Base-by-base conservation (phyloP, 2,113 vertebrate species). In the Martes martes region DNA sequence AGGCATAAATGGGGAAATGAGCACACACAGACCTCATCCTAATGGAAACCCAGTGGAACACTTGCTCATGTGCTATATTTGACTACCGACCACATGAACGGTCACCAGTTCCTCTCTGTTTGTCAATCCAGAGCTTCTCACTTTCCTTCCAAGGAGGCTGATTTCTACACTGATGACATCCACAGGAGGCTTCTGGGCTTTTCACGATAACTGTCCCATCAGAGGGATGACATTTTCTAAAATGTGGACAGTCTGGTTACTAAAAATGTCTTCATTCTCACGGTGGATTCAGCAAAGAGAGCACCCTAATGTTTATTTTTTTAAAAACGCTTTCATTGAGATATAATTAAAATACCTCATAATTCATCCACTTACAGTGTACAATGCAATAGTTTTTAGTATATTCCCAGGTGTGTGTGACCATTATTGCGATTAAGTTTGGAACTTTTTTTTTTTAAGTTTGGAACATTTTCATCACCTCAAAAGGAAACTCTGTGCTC, bases 1-100 rank as follows among this genome's bases (percentile, higher is more conserved):
- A 33, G 28, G 99, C 99, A 0, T 99, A 99, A 98, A 99, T 99
- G 50, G 99, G 99, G 98, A 99, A 99, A 98, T 99, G 99, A 98
- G 99, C 99, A 0, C 99, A 99, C 94, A 99, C 99, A 0, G 99
- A 99, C 18, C 99, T 98, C 99, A 99, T 99, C 98, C 99, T 99
- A 99, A 71, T 99, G 98, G 94, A 99, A 99, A n/a, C 99, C 99
- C 99, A 99, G 76, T 0, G 26, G 82, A 57, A 39, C 57, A 67
- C 1, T 95, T 26, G 59, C 28, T 50, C 71, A 28, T 0, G 1
- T 31, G 59, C 47, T 42, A 1, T 24, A 59, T 26, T 28, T 74
- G 47, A 45, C 82, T 23, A 36, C 8, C 23, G 55, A 57, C 36
- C 15, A 28, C 6, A 1, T 13, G 7, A 52, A 52, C 26, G 24